phyloP scores from a whole-genome alignment of 2,888 invertebrate species.

The Epinotia demarniana region DNA sequence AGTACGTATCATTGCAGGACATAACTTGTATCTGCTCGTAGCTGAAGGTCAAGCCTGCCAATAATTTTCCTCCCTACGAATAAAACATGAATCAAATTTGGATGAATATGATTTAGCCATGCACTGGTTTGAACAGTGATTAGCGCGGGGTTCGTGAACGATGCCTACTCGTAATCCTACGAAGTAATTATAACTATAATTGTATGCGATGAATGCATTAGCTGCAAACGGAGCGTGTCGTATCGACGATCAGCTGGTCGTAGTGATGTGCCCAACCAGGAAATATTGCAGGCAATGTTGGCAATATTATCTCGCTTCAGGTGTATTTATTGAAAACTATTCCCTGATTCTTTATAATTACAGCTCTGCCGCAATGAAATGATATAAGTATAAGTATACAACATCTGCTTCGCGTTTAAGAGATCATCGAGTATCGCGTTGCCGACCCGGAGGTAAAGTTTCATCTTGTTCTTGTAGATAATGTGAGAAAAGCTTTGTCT shows the following conservation, averaged over 20 bases:
- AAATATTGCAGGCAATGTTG: background rate
- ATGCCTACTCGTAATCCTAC: background rate
- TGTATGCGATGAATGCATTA: slow-evolving; percentile 2
- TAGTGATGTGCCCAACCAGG: background rate
- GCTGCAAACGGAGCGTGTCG: slow-evolving; percentile 18
- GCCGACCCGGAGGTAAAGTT: background rate
- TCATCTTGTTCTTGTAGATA: background rate
- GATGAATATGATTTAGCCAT: background rate
- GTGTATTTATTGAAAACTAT: background rate
- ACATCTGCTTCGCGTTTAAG: background rate
- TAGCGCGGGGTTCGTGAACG: background rate
- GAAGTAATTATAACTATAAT: slow-evolving; percentile 5
- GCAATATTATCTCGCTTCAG: background rate
- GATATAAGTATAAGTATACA: background rate
- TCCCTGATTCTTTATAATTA: background rate
- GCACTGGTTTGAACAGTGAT: background rate
- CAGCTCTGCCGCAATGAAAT: background rate
- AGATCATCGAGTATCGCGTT: background rate
- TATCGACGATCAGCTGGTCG: slow-evolving; percentile 18
- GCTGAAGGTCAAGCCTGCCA: background rate
- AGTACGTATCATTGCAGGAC: too few relatives aligned
- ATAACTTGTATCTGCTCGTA: too few relatives aligned
- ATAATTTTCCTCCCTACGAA: background rate
- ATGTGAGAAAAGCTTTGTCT: background rate
- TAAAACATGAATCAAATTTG: background rate